Conservation (phyloP, 1,140 invertebrate species). For the Yoshiicerus persimilis region DNA sequence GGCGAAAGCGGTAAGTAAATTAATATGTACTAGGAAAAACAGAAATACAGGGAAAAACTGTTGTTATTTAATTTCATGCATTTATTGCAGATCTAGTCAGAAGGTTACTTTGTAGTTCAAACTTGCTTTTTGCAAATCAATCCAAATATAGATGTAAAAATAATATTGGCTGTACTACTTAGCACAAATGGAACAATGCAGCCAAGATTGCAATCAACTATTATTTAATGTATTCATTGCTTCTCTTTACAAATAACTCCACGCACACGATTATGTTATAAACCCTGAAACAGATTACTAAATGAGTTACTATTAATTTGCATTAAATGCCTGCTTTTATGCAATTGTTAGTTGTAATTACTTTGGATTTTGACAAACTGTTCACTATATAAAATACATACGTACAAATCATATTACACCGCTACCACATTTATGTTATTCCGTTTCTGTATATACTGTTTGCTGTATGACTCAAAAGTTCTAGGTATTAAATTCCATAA, state of each 20-base stretch:
- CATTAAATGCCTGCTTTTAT: neutral
- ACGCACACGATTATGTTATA: neutral
- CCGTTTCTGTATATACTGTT: no score
- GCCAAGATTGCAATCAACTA: neutral
- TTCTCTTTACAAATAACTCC: no score
- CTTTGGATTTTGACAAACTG: neutral
- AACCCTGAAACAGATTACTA: neutral
- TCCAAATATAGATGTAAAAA: neutral
- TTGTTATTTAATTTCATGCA: neutral
- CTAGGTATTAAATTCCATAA: no score
- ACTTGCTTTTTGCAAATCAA: neutral
- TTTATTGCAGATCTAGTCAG: neutral
- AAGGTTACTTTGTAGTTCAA: neutral
- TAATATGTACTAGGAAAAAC: neutral
- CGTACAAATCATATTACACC: neutral
- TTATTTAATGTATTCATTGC: no score
- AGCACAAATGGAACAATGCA: neutral
- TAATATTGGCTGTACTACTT: neutral
- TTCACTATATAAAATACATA: neutral
- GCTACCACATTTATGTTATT: neutral
- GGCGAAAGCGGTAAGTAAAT: conserved; percentile 37
- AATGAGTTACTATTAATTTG: neutral
- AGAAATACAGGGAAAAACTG: neutral
- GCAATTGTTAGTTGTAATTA: neutral
- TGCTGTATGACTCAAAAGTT: no score